Percentiles rank a stretch among this genome's conserved stretches.
Conservation (phyloP, 2,113 vertebrate species). For the Romanogobio albipinnatus region DNA sequence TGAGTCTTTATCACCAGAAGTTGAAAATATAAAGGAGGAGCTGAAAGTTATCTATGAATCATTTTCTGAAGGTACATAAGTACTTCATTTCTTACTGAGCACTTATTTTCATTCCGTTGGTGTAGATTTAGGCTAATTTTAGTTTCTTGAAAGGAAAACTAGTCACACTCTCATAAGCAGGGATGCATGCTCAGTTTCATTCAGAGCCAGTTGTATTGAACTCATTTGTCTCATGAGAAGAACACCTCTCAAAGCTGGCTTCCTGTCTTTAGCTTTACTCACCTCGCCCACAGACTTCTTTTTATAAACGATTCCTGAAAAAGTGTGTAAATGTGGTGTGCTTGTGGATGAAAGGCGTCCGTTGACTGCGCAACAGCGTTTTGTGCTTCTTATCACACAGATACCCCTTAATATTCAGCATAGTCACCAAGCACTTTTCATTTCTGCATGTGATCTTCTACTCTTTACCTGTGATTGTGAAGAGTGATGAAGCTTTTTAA, state of each 20-base stretch:
- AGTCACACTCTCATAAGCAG: neutral
- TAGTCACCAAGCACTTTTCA: neutral
- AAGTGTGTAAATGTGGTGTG: constrained; percentile 21
- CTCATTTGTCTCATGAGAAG: constrained; percentile 3
- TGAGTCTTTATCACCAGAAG: neutral
- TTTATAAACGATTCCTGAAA: constrained; percentile 24
- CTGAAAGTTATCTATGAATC: constrained; percentile 11
- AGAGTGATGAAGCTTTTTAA: neutral
- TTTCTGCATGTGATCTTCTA: neutral
- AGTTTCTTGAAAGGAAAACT: constrained; percentile 17
- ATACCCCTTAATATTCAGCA: neutral
- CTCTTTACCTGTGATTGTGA: neutral
- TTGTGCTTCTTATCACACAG: neutral
- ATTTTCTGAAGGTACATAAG: constrained; percentile 1
- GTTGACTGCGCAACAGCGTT: neutral
- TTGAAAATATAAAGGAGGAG: neutral
- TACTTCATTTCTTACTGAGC: constrained; percentile 7
- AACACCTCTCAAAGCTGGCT: constrained; percentile 2
- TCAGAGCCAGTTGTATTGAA: constrained; percentile 20
- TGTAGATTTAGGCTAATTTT: constrained; percentile 28
- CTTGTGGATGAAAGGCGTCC: neutral
- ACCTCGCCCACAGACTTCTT: constrained; percentile 18
- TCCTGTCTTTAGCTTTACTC: constrained; percentile 29
- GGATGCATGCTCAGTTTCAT: neutral
- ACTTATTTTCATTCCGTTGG: neutral